Base-by-base conservation (phyloP, 2,888 invertebrate species). In the Corbicula japonica region DNA sequence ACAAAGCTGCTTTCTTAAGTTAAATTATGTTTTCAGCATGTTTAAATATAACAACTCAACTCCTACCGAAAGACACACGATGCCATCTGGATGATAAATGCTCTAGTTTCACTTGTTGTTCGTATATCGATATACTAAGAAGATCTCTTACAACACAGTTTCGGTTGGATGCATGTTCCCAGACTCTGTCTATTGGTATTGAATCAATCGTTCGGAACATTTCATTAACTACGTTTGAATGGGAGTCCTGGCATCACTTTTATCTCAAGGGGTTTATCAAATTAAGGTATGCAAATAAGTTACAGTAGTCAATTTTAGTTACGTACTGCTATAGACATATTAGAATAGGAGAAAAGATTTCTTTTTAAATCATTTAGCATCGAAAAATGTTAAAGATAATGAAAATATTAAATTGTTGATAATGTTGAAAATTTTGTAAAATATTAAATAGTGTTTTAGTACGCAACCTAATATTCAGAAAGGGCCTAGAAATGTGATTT, bases 41-140 rank as follows among this genome's bases (percentile, higher is more conserved):
- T n/a, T n/a, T n/a, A n/a, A n/a, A n/a, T n/a, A n/a, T n/a, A n/a
- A n/a, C n/a, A n/a, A n/a, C n/a, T n/a, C n/a, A n/a, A 5, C 21
- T 15, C 26, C 1, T 70, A 26, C 21, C 46, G n/a, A n/a, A 52
- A 0, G 12, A n/a, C 2, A 50, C 50, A 26, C 68, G 63, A 28
- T 87, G 87, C 70, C 69, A 78, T 50, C 70, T 86, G 30, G 70
- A 79, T 0, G 69, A 83, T 26, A 58, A 78, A 8, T 87, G 88
- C 78, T 76, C 77, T 26, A 63, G 77, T 6, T 54, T 86, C 35
- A 71, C 79, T 2, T 86, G 86, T 60, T 86, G 86, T 75, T 70
- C 79, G 32, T 56, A 79, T 30, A 66, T 79, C 4, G 46, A 48
- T 1, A 52, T 70, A 23, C 56, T 83, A 1, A n/a, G 70, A 30